Evolutionary conservation across 2,113 vertebrate species (phyloP), one percentile per base, ranked within the genome.

Genomic region (Pongo abelii): DNA sequence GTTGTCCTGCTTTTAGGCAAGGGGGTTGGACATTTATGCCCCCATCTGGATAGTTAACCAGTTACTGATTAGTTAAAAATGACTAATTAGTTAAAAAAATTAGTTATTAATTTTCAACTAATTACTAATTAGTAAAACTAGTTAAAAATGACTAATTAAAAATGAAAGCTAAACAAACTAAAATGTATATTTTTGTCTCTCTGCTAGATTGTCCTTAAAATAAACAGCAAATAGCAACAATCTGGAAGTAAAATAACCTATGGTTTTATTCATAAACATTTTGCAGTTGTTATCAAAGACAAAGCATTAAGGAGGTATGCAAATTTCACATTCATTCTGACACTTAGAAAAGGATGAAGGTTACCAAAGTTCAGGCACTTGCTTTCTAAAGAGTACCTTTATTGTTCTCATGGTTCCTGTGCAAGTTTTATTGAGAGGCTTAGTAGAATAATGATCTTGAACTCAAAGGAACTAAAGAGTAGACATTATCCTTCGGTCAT

Each of bases 201-300:
- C 38, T 72, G 18, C 78, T 84, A 59, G 8, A 11, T 30, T 93
- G 12, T 43, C 48, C n/a, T 95, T 69, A 67, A 79, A 52, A 55
- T 83, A 78, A 61, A 88, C 10, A 83, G 14, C n/a, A 97, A n/a
- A 79, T 17, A 89, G 25, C 12, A 78, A 59, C 2, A 84, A 18
- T 77, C 25, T 32, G 13, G 27, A 94, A 61, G 6, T 84, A 22
- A 87, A 84, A 90, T 86, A 92, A 77, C 14, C 5, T 70, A 43
- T 35, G 10, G 10, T 67, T 96, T 95, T 84, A 93, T 91, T 89
- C 35, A 67, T 74, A 17, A 93, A 81, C 35, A 43, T 50, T 86
- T 92, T 78, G 20, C 1, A 79, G 30, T 91, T 91, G 22, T 89
- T 89, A 70, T 85, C 14, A 91, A 88, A 93, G 55, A 84, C 1